Conservation (phyloP, 2,113 vertebrate species). For the Lagopus leucura region DNA sequence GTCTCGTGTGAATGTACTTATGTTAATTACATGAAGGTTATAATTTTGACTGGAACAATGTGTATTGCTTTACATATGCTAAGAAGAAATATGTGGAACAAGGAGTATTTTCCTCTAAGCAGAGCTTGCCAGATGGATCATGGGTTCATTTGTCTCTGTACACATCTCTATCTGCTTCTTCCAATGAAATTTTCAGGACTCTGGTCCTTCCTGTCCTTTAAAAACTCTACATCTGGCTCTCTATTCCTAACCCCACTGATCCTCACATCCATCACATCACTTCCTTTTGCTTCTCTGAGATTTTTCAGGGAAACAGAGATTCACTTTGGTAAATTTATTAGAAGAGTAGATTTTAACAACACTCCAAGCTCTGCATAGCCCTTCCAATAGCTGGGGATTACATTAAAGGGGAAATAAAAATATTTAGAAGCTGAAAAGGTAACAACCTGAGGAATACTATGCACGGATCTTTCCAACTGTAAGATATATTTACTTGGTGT, state of each 20-base stretch:
- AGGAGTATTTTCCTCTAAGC: not conserved
- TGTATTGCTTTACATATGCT: not conserved
- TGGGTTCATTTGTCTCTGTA: not conserved
- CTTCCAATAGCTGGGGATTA: not conserved
- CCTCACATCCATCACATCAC: not conserved
- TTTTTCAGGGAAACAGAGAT: not conserved
- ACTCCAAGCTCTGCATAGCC: not conserved
- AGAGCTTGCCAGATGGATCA: not conserved
- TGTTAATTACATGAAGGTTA: not conserved
- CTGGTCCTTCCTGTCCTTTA: not conserved
- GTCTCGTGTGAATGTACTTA: not conserved
- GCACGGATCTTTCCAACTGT: not conserved
- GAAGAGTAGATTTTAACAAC: not conserved
- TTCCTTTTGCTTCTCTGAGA: not conserved
- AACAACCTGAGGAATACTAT: not conserved
- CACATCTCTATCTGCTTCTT: not conserved
- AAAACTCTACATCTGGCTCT: not conserved
- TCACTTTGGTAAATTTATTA: not conserved
- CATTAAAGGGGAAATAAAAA: not conserved
- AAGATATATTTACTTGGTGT: not conserved
- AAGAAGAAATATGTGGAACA: not conserved
- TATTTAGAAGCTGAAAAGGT: not conserved
- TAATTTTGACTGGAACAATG: not conserved
- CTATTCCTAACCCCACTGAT: rapidly evolving
- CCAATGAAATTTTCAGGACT: not conserved